phyloP scores from a whole-genome alignment of 2,113 vertebrate genomes.

The Athene cunicularia region DNA sequence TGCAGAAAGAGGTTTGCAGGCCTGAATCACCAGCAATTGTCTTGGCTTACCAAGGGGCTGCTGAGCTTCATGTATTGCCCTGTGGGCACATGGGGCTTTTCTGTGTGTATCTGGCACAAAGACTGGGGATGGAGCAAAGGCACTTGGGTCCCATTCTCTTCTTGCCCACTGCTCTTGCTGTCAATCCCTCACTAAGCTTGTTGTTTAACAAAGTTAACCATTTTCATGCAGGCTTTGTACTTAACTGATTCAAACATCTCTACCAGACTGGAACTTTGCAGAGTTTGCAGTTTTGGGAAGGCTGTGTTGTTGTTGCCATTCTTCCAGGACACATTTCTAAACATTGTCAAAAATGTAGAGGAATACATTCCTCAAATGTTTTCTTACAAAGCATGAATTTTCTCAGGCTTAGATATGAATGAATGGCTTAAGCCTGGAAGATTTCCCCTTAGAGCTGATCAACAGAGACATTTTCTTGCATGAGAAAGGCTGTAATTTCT shows the following conservation, averaged over 20 bases:
- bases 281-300: background rate
- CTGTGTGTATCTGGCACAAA: background rate
- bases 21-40: background rate
- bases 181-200: background rate
- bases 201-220: background rate
- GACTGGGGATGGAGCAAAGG: background rate
- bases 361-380: slow-evolving; percentile 7
- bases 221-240: background rate
- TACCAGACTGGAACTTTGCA: background rate
- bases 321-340: slow-evolving; percentile 6
- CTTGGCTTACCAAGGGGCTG: background rate
- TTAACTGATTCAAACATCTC: background rate
- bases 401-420: background rate
- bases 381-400: background rate
- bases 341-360: background rate
- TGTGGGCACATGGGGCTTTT: background rate
- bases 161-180: background rate
- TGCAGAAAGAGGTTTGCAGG: background rate
- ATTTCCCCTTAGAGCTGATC: background rate
- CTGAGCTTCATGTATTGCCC: background rate
- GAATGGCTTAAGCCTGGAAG: background rate
- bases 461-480: background rate
- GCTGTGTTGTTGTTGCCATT: background rate
- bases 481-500: background rate
- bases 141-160: background rate